Evolutionary conservation across 2,797 vertebrate genomes (phyloP), one percentile per base, ranked within the genome.

Genomic region (Ptychadena robeensis): DNA sequence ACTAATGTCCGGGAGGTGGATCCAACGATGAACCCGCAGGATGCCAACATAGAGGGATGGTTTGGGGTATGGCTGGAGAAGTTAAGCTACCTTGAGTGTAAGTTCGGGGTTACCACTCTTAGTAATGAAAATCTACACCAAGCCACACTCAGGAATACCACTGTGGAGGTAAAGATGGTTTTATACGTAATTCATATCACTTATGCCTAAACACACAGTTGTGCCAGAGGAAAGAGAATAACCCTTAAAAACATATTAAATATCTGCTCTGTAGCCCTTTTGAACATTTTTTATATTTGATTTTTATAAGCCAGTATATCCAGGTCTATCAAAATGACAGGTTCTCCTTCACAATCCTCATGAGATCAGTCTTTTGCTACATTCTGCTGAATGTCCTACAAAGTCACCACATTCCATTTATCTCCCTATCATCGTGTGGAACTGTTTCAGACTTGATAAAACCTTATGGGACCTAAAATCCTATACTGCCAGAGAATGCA

Each of bases 331-430:
- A 61, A 10, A 9, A 28, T 61, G 59, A 61, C 27, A 61, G 59
- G 59, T 61, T 61, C 57, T 61, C 59, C 0, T 28, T 61, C 59
- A 11, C 59, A 61, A 61, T 61, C 27, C 59, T 61, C 27, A 61
- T 25, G 59, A 61, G 59, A 61, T 11, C 25, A 0, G 3, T 61
- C 25, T 61, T 61, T n/a, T 61, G 59, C 59, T 61, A 61, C 59
- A 61, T 61, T 61, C 25, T 40, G 28, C 38, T 18, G 57, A 64
- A 75, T 64, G 59, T 75, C 35, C 73, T 75, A 28, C 61, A 64
- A 64, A 37, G 34, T 75, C 61, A 64, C 73, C 73, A 75, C 73
- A 31, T 75, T 27, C 34, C 59, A 64, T 75, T 64, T 75, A 40
- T 75, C 73, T 75, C 73, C 63, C 28, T 75, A 75, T 64, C 35